Evolutionary conservation across 2,113 vertebrate species (phyloP), one percentile per base, ranked within the genome.

Genomic region (Poeciliopsis prolifica): DNA sequence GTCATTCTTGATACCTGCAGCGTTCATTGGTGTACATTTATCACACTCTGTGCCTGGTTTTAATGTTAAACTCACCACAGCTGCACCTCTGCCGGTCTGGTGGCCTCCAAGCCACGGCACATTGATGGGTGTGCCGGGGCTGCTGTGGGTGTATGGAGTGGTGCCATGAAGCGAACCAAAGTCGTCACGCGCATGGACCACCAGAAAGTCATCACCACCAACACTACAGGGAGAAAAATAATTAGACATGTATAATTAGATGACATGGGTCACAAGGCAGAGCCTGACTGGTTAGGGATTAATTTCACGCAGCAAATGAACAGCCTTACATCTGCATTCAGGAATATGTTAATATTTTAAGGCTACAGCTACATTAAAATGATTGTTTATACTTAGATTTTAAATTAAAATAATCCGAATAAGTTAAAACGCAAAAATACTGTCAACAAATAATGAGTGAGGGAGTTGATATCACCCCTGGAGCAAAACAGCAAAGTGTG

Each of bases 81-180:
- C 92, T 22, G 98, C 98, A 64, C 98, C 98, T 88, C 97, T 93
- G 77, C 98, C 98, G 10, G 98, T 99, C 90, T 99, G 98, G 22
- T 95, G 76, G 68, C 97, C 95, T 62, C 98, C 97, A 58, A 99
- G 95, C 98, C 98, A 99, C 3, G 98, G 98, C 97, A 99, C 97
- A 83, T 97, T 97, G 87, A 99, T 98, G 73, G 97, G 98, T 6
- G 97, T 99, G 19, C 98, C 98, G 0, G 95, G 98, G 86, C 94
- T 98, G 72, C 97, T 98, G 40, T 96, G 96, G 35, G 97, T 99
- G 79, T 99, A 99, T 0, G 98, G 98, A 3, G 97, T 99, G 69
- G 96, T 96, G 79, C 97, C 97, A 33, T 98, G 97, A 71, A 97
- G 92, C 68, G 94, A 84, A 68, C 90, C 88, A 70, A 97, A 93